A percentile compares a stretch with the other conserved stretches of the same genome.
Conservation (phyloP, 2,888 invertebrate genomes). For the Pandemis corylana region DNA sequence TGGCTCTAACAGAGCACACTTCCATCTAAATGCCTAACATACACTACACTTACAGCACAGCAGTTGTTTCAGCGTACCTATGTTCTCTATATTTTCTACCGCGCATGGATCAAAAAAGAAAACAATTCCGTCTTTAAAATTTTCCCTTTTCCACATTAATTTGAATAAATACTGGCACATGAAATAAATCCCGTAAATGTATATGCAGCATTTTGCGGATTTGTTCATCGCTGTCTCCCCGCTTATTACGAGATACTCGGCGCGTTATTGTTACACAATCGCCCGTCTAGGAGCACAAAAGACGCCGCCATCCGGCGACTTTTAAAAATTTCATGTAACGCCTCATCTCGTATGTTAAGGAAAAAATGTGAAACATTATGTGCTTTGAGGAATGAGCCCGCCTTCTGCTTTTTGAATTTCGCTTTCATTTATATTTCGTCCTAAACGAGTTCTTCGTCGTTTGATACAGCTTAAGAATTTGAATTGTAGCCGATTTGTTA, state of each 20-base stretch:
- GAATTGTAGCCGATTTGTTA: constrained; percentile 40
- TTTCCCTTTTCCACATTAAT: neutral
- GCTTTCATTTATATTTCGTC: constrained; percentile 50
- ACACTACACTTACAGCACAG: too few relatives aligned
- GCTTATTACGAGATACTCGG: constrained; percentile 50
- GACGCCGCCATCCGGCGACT: constrained; percentile 42
- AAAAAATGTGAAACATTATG: constrained; percentile 53
- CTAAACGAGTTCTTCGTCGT: constrained; percentile 45
- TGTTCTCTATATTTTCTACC: too few relatives aligned
- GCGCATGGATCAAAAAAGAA: too few relatives aligned
- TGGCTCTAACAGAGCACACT: too few relatives aligned
- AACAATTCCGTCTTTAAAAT: neutral
- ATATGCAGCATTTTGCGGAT: constrained; percentile 29
- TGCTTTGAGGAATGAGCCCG: constrained; percentile 48
- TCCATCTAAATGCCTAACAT: too few relatives aligned
- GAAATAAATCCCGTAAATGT: constrained; percentile 6
- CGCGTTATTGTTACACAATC: constrained; percentile 51
- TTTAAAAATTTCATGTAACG: constrained; percentile 50
- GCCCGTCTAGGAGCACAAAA: constrained; percentile 44
- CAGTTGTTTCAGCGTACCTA: too few relatives aligned
- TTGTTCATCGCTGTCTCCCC: constrained; percentile 45
- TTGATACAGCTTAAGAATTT: constrained; percentile 43
- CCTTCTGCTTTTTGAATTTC: constrained; percentile 48
- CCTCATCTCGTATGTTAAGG: constrained; percentile 49
- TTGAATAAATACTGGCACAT: neutral